Base-by-base conservation (phyloP, 2,888 invertebrate species). In the Chydorus sphaericus region DNA sequence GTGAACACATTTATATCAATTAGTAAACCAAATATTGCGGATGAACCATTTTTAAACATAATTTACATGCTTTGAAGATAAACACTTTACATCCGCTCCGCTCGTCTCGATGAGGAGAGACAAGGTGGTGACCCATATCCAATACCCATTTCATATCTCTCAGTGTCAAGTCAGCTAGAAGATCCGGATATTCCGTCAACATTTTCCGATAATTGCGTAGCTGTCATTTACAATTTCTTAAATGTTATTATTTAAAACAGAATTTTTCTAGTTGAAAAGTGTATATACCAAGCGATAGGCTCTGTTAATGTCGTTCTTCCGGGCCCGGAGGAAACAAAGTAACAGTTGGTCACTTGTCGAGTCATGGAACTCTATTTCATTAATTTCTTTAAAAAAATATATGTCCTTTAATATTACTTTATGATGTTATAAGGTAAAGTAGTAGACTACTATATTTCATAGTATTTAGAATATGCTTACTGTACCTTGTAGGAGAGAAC, bases 261-360 rank as follows among this genome's bases (percentile, higher is more conserved):
- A n/a, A 4, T 3, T n/a, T 38, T 2, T 14, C 14, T 18, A 36
- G 48, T 58, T 51, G 28, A 29, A 56, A 52, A 63, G 4, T 44
- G 14, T 39, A 16, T 1, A 16, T 75, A 89, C 84, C 74, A 89
- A 72, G 60, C 82, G 79, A 59, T 78, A 73, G 1, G 92, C 83
- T 63, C 89, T 84, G 61, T 90, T 85, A 5, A 89, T 86, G 68
- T 92, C 89, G 70, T 83, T 92, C 71, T 92, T 91, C 70, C 85
- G 82, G 3, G 89, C 88, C 54, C 92, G 77, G 38, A 93, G 73
- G 65, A 89, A 93, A 55, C 88, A 73, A 8, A 88, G 71, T 1
- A 91, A 72, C 61, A 71, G 91, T 1, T 80, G 75, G 44, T 89
- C 88, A 65, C 82, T 84, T 60, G 85, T 84, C 58, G 76, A 77